These are phyloP conservation scores for Microcebus jonahi DNA, from an alignment of 2,113 vertebrate genomes.

Conservation along the genomic window DNA sequence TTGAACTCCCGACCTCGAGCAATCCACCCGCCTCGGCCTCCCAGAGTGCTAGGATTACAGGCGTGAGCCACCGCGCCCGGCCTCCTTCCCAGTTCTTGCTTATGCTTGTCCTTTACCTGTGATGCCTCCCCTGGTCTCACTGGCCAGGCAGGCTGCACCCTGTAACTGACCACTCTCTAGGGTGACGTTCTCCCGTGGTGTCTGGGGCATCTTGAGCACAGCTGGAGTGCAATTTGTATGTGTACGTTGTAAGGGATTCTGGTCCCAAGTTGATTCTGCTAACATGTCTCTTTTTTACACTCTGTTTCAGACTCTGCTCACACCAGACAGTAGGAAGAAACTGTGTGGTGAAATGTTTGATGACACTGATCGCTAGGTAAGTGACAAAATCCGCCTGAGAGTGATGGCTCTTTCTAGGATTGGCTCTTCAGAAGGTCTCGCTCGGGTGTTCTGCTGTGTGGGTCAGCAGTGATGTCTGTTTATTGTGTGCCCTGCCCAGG, in stretches of 20 bases:
- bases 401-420: neutral
- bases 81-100: neutral
- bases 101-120: neutral
- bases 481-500: neutral
- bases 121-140: neutral
- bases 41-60: too few relatives aligned
- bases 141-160: neutral
- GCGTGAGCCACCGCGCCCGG: too few relatives aligned
- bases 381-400: neutral
- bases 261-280: neutral
- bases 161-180: fast-evolving
- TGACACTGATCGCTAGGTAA: neutral
- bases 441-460: fast-evolving
- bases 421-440: neutral
- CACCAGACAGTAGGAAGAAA: neutral
- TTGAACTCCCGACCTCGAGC: too few relatives aligned
- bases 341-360: neutral
- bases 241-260: neutral
- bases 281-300: neutral
- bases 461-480: neutral
- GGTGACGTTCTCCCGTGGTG: too few relatives aligned
- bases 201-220: neutral
- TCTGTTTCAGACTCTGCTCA: slow-evolving; percentile 1
- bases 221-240: neutral
- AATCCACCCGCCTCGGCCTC: too few relatives aligned